Evolutionary conservation across 2,113 vertebrate species (phyloP), one percentile per base, ranked within the genome.

Genomic region (Psephotus haematonotus): DNA sequence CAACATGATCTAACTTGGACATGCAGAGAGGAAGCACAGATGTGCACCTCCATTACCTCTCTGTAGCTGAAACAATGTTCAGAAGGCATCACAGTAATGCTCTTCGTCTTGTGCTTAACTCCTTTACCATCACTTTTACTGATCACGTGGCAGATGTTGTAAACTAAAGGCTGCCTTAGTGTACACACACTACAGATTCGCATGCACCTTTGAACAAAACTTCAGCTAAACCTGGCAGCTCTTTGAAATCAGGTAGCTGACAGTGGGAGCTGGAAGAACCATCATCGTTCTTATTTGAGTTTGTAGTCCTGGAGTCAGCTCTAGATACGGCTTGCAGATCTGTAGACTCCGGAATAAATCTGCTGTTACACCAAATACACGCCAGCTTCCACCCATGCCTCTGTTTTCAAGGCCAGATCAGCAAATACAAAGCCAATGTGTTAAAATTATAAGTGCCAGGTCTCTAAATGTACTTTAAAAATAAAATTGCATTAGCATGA

Each of bases 401-500:
- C n/a, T 88, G 18, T 10, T 84, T 78, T 49, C 31, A 28, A 78
- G 29, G n/a, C 31, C 81, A 90, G 59, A 82, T 55, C 63, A 82
- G 35, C 49, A 88, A 94, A 71, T 27, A 33, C 25, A 77, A 86
- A 86, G 13, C 13, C 59, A 88, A 57, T 70, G 24, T 50, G 68
- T 23, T 71, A 39, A 92, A 88, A 72, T 1, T 0, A 27, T 50
- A 39, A 78, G 43, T 0, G 0, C 9, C 12, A 59, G 11, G 22
- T 82, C 55, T 86, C 53, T 33, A 86, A 89, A 82, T 71, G 7
- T 55, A 33, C 29, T 95, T 96, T 55, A 33, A 95, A 81, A 93
- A 81, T 52, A 89, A 92, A 81, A 92, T 75, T 77, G 33, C 11
- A 44, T 84, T 78, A 68, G 19, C 5, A 27, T 43, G 55, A 71